Percentiles rank a stretch among this genome's conserved stretches.
These are phyloP conservation scores for Cotesia congregata DNA, from an alignment of 2,888 invertebrate species.

Conservation along the genomic window DNA sequence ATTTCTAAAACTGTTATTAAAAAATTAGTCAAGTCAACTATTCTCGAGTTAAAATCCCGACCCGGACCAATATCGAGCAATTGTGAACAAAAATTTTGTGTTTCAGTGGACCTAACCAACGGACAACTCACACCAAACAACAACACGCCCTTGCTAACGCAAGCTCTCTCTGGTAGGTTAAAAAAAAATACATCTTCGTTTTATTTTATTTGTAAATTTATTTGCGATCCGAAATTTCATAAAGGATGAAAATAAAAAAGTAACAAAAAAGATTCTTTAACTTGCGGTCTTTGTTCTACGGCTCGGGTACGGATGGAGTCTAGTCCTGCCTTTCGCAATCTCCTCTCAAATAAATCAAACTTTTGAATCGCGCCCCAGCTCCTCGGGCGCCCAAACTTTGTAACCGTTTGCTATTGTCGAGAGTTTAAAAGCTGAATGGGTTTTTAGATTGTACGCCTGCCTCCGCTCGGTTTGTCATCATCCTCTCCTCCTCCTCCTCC, in stretches of 20 bases:
- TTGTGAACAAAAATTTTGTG: conserved; percentile 77
- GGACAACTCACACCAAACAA: conserved; percentile 96
- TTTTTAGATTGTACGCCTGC: conserved; percentile 66
- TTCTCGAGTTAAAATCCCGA: conserved; percentile 36
- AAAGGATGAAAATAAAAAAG: no score
- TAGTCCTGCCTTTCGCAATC: conserved; percentile 62
- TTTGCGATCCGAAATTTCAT: neutral
- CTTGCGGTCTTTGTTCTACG: conserved; percentile 22
- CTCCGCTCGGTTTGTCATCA: conserved; percentile 65
- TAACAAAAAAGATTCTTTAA: conserved; percentile 34
- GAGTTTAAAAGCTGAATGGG: conserved; percentile 69
- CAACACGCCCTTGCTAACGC: conserved; percentile 95
- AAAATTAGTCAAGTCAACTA: conserved; percentile 29
- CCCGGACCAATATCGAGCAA: conserved; percentile 63
- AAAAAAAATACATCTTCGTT: no score
- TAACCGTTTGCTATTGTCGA: conserved; percentile 65
- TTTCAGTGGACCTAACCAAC: conserved; percentile 95
- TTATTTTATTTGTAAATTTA: no score
- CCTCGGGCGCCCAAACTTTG: conserved; percentile 57
- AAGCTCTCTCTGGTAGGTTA: conserved; percentile 92
- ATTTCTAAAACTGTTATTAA: conserved; percentile 24
- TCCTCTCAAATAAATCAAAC: conserved; percentile 70
- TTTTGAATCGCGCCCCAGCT: conserved; percentile 61
- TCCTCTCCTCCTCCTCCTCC: conserved; percentile 36
- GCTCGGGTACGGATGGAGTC: no score